Conservation (phyloP, 2,113 vertebrate species). For the Entomyzon cyanotis region DNA sequence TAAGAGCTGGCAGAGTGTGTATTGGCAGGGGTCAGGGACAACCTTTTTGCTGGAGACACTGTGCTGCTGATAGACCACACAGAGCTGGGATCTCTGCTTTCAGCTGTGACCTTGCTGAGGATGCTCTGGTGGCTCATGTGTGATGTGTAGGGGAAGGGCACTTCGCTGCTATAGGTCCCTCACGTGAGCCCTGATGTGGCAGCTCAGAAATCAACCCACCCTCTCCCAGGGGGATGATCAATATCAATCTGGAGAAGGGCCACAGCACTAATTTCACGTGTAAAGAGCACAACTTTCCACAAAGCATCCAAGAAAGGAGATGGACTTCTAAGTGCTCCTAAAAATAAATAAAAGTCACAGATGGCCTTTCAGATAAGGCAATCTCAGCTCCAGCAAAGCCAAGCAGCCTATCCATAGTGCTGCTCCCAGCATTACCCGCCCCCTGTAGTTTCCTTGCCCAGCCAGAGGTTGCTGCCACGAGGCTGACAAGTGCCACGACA, state of each 20-base stretch:
- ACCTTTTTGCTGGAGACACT: background rate
- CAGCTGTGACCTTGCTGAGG: fast-evolving
- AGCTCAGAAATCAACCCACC: background rate
- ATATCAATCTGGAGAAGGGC: constrained; percentile 4
- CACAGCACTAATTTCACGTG: background rate
- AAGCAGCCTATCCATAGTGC: background rate
- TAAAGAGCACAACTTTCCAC: constrained; percentile 42
- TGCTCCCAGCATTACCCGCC: background rate
- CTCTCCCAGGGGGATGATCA: background rate
- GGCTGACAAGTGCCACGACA: background rate
- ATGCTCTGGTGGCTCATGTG: fast-evolving
- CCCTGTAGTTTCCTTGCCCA: background rate
- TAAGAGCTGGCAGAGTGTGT: background rate
- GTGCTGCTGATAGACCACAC: background rate
- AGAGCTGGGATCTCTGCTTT: background rate
- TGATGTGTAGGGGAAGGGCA: fast-evolving
- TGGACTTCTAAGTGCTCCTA: constrained; percentile 35
- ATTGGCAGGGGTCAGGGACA: background rate
- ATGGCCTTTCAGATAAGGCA: constrained; percentile 60
- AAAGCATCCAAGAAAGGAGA: constrained; percentile 55
- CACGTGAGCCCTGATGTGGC: background rate
- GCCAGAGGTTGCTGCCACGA: background rate
- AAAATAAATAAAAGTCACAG: constrained; percentile 44
- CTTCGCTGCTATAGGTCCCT: fast-evolving
- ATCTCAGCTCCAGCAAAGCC: background rate